A percentile compares a stretch with the other conserved stretches of the same genome.
Evolutionary conservation across 2,113 vertebrate genomes (phyloP).

Genomic region (Burhinus bistriatus): DNA sequence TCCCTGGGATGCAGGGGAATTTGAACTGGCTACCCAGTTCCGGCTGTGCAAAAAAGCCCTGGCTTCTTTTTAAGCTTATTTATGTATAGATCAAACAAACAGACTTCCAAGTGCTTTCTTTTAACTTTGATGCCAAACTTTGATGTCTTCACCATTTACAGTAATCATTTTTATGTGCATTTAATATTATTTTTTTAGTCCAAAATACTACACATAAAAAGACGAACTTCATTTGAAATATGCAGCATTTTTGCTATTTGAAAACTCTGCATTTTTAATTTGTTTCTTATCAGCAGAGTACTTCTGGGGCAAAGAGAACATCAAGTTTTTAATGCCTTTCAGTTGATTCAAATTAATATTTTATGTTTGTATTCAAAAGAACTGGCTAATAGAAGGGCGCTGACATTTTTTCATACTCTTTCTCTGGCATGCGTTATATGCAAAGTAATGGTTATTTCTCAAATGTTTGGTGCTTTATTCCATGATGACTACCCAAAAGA

Average conservation of each 20-base stretch:
- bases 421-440: neutral
- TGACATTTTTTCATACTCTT: neutral
- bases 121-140: constrained; percentile 46
- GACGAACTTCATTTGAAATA: constrained; percentile 36
- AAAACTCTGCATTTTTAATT: constrained; percentile 60
- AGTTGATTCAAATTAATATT: constrained; percentile 52
- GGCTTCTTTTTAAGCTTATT: constrained; percentile 44
- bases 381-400: neutral
- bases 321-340: constrained; percentile 50
- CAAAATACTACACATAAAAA: constrained; percentile 32
- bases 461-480: neutral
- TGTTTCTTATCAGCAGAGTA: constrained; percentile 59
- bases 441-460: constrained; percentile 5
- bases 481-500: neutral
- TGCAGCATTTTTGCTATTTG: constrained; percentile 6
- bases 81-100: constrained; percentile 44
- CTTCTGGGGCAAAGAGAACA: constrained; percentile 52
- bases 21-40: neutral
- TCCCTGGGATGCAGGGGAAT: neutral
- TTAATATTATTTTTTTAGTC: constrained; percentile 14
- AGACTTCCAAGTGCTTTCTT: constrained; percentile 34
- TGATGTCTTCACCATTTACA: constrained; percentile 41
- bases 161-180: constrained; percentile 44
- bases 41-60: neutral
- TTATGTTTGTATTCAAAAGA: constrained; percentile 46